Conservation (phyloP, 2,888 invertebrate genomes). For the Agonum fuliginosum region DNA sequence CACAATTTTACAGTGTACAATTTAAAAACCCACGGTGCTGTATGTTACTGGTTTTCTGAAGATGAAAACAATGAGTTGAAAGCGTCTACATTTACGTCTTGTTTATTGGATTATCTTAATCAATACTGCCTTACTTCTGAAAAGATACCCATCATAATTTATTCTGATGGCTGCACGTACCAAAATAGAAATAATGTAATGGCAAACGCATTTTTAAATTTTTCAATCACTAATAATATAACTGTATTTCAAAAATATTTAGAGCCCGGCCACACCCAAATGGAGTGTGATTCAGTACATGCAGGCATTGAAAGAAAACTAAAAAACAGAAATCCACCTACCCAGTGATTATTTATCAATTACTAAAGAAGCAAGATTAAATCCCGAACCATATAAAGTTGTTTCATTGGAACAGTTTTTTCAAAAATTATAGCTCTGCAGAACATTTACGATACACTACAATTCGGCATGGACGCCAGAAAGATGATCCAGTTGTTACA, state of each 20-base stretch:
- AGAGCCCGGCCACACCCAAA: conserved; percentile 65
- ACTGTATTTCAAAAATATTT: conserved; percentile 64
- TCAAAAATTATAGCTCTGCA: too few relatives aligned
- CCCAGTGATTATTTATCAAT: conserved; percentile 22
- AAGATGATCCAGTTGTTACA: too few relatives aligned
- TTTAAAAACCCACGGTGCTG: conserved; percentile 5
- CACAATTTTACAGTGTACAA: conserved; percentile 49
- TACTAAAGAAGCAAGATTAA: neutral
- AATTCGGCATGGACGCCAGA: too few relatives aligned
- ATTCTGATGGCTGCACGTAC: conserved; percentile 50
- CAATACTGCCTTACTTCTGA: neutral
- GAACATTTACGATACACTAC: too few relatives aligned
- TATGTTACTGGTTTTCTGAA: conserved; percentile 12
- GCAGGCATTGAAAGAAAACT: conserved; percentile 59
- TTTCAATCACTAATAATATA: conserved; percentile 62
- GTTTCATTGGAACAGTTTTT: too few relatives aligned
- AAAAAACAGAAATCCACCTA: conserved; percentile 38
- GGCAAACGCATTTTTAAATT: conserved; percentile 65
- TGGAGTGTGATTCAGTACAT: conserved; percentile 66
- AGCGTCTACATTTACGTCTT: neutral
- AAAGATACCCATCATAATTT: conserved; percentile 62
- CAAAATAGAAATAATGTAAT: conserved; percentile 58
- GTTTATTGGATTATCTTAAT: neutral
- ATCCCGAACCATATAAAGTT: too few relatives aligned
- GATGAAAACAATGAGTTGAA: neutral